Evolutionary conservation across 1,140 invertebrate genomes (phyloP).

Genomic region (Bradysia coprophila): DNA sequence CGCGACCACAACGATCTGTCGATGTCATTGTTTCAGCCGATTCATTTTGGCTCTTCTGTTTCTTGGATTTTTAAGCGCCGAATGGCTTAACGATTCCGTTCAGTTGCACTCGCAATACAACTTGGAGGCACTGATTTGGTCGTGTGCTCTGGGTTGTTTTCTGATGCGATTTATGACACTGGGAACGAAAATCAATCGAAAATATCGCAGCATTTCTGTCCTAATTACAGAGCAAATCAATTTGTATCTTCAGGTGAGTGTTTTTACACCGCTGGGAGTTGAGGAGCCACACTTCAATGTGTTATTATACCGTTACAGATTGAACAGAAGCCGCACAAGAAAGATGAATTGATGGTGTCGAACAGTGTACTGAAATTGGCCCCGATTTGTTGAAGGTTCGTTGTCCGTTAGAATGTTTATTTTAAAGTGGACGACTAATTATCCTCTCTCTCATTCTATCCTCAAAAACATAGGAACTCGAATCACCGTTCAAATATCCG

Average conservation of each 20-base stretch:
- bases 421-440: no score
- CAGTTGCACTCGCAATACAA: slow-evolving; percentile 63
- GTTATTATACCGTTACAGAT: no score
- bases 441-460: no score
- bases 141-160: slow-evolving; percentile 68
- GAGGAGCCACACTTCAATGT: no score
- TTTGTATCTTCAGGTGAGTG: slow-evolving; percentile 25
- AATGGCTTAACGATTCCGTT: slow-evolving; percentile 63
- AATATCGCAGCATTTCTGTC: slow-evolving; percentile 75
- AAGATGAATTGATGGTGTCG: slow-evolving; percentile 86
- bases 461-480: slow-evolving; percentile 90
- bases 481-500: slow-evolving; percentile 93
- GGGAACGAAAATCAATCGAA: slow-evolving; percentile 78
- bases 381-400: slow-evolving; percentile 86
- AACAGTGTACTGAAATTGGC: slow-evolving; percentile 93
- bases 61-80: slow-evolving; percentile 76
- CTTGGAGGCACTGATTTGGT: slow-evolving; percentile 76
- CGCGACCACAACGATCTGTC: slow-evolving; percentile 85
- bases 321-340: slow-evolving; percentile 92
- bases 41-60: slow-evolving; percentile 75
- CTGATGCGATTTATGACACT: slow-evolving; percentile 82
- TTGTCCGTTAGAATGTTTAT: no score
- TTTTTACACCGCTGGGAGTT: no score
- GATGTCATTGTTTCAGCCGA: slow-evolving; percentile 84
- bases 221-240: slow-evolving; percentile 71